phyloP scores from a whole-genome alignment of 1,140 invertebrate species.

The Colletes gigas region DNA sequence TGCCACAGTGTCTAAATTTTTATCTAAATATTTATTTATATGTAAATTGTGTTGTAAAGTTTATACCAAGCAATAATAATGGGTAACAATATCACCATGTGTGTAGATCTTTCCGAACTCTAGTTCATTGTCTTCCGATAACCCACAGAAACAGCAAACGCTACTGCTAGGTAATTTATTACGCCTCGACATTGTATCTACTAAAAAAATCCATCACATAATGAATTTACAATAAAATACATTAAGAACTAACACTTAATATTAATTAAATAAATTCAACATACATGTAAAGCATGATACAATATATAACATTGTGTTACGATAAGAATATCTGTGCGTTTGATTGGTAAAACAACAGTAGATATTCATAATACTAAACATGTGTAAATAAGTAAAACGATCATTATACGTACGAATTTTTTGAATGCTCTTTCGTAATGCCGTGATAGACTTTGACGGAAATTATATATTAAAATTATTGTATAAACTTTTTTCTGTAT shows the following conservation, averaged over 20 bases:
- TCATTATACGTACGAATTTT: background rate
- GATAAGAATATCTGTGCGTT: background rate
- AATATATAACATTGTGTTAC: background rate
- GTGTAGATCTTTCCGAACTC: constrained; percentile 81
- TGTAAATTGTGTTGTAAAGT: background rate
- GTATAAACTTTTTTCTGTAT: background rate
- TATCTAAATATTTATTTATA: background rate
- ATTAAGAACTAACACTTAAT: background rate
- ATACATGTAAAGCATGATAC: background rate
- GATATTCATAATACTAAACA: background rate
- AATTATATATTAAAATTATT: background rate
- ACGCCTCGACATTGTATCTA: constrained; percentile 8
- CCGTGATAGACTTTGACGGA: background rate
- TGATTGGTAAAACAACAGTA: background rate
- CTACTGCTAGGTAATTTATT: background rate
- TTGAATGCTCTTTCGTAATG: background rate
- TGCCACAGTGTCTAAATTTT: background rate
- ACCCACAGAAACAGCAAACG: constrained; percentile 81
- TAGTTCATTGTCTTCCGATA: constrained; percentile 78
- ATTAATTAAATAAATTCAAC: background rate
- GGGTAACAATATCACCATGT: constrained; percentile 78
- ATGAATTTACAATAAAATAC: background rate
- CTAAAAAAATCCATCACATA: background rate
- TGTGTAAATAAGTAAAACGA: background rate
- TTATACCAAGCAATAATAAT: constrained; percentile 83